phyloP scores from a whole-genome alignment of 37 sponge, comb jelly and placozoan genomes.

The Haliclona indistincta region DNA sequence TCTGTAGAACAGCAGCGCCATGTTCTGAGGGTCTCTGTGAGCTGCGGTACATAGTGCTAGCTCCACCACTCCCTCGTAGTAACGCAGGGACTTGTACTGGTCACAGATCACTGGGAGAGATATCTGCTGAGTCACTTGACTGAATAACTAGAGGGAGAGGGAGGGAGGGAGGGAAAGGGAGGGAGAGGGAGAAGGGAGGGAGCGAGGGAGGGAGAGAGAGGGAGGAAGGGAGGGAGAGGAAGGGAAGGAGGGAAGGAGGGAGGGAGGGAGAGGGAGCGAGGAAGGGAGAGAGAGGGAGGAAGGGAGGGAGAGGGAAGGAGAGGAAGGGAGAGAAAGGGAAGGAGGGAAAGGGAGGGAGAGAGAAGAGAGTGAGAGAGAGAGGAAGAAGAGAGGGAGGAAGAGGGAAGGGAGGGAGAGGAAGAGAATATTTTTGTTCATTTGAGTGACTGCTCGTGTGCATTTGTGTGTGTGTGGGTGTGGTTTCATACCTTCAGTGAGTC shows the following conservation, averaged over 20 bases:
- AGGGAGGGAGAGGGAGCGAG: too few relatives aligned
- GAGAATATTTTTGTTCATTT: neutral
- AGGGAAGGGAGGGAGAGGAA: neutral
- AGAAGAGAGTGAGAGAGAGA: neutral
- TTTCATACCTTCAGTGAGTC: conserved; percentile 69
- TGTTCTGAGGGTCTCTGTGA: conserved; percentile 72
- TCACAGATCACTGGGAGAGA: conserved; percentile 65
- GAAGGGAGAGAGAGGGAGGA: too few relatives aligned
- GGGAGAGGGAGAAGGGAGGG: neutral
- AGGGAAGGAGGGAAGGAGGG: too few relatives aligned
- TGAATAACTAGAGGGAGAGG: conserved; percentile 46
- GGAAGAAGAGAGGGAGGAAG: neutral
- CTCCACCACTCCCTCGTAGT: conserved; percentile 84
- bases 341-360: too few relatives aligned
- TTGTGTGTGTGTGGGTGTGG: neutral
- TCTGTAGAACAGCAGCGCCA: conserved; percentile 80
- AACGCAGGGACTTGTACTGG: conserved; percentile 59
- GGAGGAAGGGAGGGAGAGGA: too few relatives aligned
- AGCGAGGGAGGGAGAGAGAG: neutral
- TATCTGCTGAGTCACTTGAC: conserved; percentile 74
- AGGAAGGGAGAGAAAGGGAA: too few relatives aligned
- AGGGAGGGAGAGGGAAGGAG: too few relatives aligned
- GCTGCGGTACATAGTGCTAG: conserved; percentile 75
- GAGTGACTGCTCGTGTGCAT: too few relatives aligned
- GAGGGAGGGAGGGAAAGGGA: neutral